Evolutionary conservation across 2,797 vertebrate genomes (phyloP).

Genomic region (Rhodeus uyekii): DNA sequence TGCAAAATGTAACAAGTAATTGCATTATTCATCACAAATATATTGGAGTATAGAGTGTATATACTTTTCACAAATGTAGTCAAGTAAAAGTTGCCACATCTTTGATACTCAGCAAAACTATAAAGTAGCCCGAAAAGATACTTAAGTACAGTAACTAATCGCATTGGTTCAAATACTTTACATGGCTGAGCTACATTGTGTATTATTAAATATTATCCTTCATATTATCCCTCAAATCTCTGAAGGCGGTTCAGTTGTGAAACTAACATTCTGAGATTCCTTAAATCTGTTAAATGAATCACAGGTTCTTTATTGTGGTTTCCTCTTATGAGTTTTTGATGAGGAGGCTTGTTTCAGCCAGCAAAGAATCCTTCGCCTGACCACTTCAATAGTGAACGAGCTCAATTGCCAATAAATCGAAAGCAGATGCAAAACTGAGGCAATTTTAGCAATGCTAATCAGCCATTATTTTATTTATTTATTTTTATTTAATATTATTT

Average conservation of each 20-base stretch:
- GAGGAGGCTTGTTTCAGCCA: slow-evolving; percentile 4
- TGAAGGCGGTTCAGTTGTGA: not conserved
- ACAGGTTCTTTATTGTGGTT: slow-evolving; percentile 4
- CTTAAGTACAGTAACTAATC: not conserved
- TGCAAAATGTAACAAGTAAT: not conserved
- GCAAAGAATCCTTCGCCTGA: not conserved
- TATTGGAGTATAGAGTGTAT: not conserved
- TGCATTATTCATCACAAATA: not conserved
- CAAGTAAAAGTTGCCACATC: not conserved
- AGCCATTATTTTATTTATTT: not conserved
- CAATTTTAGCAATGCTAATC: not conserved
- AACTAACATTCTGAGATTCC: not conserved
- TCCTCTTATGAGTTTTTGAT: not conserved
- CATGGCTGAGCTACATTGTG: not conserved
- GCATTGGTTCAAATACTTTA: not conserved
- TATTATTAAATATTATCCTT: not conserved
- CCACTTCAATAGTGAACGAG: not conserved
- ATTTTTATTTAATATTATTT: not conserved
- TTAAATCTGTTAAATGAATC: not conserved
- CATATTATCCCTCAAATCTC: not conserved
- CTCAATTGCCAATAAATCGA: not conserved
- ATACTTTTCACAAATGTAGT: not conserved
- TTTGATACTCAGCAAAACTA: not conserved
- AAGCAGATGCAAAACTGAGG: not conserved
- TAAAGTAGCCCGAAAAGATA: not conserved